A percentile compares a stretch with the other conserved stretches of the same genome.
Conservation (phyloP, 2,797 vertebrate species). For the Oryzias dopingdopingensis region DNA sequence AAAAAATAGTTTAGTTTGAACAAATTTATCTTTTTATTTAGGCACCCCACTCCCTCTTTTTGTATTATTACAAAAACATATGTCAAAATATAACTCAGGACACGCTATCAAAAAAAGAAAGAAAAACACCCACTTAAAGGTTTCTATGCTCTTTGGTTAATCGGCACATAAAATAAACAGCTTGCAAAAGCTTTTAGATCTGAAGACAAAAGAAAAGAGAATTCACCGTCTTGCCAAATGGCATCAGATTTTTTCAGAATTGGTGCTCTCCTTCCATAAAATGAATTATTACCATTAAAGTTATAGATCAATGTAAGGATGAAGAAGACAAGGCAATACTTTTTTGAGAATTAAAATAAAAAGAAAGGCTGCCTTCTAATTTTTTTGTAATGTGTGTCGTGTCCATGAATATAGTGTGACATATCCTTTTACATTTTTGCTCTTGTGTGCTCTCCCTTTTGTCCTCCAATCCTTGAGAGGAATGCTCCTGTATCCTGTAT, state of each 20-base stretch:
- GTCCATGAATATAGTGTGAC: conserved; percentile 5
- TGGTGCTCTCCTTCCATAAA: conserved; percentile 32
- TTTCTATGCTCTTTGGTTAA: conserved; percentile 6
- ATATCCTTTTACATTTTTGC: conserved; percentile 15
- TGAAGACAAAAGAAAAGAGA: conserved; percentile 49
- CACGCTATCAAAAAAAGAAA: too few species aligned
- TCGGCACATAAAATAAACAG: conserved; percentile 61
- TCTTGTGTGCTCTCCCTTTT: conserved; percentile 9
- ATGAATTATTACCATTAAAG: conserved; percentile 43
- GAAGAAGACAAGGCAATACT: conserved; percentile 14
- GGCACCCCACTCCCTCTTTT: conserved; percentile 9
- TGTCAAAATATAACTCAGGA: conserved; percentile 23
- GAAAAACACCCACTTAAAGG: too few species aligned
- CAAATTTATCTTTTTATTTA: background rate
- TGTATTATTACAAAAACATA: conserved; percentile 14
- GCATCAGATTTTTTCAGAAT: conserved; percentile 39
- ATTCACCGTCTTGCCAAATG: conserved; percentile 61
- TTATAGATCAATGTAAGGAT: conserved; percentile 46
- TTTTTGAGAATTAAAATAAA: conserved; percentile 33
- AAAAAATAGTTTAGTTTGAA: conserved; percentile 9
- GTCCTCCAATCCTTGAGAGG: conserved; percentile 40
- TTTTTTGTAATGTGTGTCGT: conserved; percentile 37
- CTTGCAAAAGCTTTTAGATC: conserved; percentile 47
- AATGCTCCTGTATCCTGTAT: conserved; percentile 62
- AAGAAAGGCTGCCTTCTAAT: conserved; percentile 34